phyloP scores from a whole-genome alignment of 2,113 vertebrate genomes.

The Melierax canorus region DNA sequence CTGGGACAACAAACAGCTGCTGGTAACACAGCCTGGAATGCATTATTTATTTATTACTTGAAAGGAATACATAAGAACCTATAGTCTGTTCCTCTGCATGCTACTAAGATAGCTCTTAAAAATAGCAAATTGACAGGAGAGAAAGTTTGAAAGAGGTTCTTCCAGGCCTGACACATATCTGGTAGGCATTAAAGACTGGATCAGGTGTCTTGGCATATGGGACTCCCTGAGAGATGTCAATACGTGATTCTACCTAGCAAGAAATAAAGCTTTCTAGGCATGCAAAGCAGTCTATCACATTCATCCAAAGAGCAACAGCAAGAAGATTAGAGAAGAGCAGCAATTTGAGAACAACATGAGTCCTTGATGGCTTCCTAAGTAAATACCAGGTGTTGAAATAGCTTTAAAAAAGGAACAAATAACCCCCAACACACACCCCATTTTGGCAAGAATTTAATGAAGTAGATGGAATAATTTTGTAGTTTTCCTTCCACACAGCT shows the following conservation, averaged over 20 bases:
- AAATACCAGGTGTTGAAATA: slow-evolving; percentile 26
- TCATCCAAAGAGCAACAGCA: neutral
- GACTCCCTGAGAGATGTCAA: neutral
- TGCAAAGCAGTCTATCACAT: neutral
- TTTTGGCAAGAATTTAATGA: neutral
- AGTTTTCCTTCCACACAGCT: neutral
- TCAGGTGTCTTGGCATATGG: slow-evolving; percentile 25
- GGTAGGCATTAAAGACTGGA: neutral
- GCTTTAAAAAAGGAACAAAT: neutral
- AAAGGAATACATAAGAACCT: neutral
- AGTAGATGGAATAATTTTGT: neutral
- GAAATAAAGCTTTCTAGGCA: neutral
- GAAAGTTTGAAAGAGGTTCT: neutral
- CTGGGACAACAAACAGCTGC: neutral
- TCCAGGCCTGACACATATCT: neutral
- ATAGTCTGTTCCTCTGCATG: neutral
- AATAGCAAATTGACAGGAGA: neutral
- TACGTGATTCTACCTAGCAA: neutral
- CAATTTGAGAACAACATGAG: neutral
- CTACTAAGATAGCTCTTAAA: neutral
- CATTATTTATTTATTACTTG: neutral
- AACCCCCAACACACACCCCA: neutral
- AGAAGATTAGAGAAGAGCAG: neutral
- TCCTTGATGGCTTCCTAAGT: neutral
- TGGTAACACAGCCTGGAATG: neutral